Conservation (phyloP, 2,888 invertebrate genomes). For the Malacosoma neustria region DNA sequence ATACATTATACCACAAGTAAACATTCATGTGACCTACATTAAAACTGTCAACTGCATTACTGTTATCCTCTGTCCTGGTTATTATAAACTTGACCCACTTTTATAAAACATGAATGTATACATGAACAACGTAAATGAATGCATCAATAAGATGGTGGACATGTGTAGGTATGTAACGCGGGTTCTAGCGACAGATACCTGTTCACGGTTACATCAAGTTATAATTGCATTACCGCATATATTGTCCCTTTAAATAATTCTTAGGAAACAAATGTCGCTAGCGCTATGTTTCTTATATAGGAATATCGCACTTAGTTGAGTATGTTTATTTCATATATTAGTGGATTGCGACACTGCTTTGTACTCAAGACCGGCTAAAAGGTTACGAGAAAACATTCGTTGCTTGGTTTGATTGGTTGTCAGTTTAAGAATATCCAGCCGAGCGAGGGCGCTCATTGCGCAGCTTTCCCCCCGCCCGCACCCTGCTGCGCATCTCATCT, state of each 20-base stretch:
- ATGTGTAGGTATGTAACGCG: constrained; percentile 27
- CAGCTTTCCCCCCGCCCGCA: constrained; percentile 4
- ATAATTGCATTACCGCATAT: constrained; percentile 15
- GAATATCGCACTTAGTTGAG: background rate
- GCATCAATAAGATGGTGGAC: constrained; percentile 32
- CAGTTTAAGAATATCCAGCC: too few relatives aligned
- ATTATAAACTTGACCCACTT: constrained; percentile 65
- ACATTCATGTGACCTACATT: constrained; percentile 35
- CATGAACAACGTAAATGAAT: constrained; percentile 37
- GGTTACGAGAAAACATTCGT: too few relatives aligned
- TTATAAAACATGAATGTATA: constrained; percentile 35
- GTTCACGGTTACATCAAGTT: constrained; percentile 36
- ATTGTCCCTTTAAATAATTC: constrained; percentile 5
- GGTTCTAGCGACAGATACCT: constrained; percentile 21
- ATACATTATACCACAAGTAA: background rate
- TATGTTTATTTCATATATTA: background rate
- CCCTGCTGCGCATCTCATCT: constrained; percentile 3
- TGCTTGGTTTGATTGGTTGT: too few relatives aligned
- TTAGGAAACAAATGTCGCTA: too few relatives aligned
- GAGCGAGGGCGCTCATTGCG: constrained; percentile 13
- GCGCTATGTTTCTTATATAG: constrained; percentile 4
- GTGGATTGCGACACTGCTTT: background rate
- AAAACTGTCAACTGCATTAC: constrained; percentile 50
- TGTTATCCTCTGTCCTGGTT: constrained; percentile 68
- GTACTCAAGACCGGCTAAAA: too few relatives aligned